Evolutionary conservation across 2,888 invertebrate species (phyloP), one percentile per base, ranked within the genome.

Genomic region (Pandemis heparana): DNA sequence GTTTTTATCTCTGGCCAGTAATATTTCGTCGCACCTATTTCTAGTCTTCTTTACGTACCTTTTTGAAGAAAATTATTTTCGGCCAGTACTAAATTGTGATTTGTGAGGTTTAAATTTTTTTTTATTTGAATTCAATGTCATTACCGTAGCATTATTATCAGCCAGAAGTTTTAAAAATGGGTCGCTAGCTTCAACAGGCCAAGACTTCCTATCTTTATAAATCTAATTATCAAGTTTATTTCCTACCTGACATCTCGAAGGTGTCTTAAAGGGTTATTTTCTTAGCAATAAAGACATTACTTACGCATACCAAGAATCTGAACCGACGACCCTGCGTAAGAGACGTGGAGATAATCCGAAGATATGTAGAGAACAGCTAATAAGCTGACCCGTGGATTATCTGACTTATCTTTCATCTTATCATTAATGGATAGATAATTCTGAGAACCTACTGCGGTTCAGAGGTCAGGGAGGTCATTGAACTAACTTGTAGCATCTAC

Each of bases 381-480:
- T 73, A 73, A 69, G 73, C 23, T 61, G 64, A 56, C 64, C 68
- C 53, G 12, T 56, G 12, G 56, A 5, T 56, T 56, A 56, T 56
- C 56, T 73, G 56, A 43, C 12, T 73, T 73, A 69, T 73, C 68
- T 43, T 12, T 66, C 23, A 67, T 72, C 68, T 73, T 69, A 69
- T 73, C 67, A 56, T 67, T 73, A 63, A 48, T 68, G 60, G 39
- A 51, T 59, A 64, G 72, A 67, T 69, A 69, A 69, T 63, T 67
- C 67, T 41, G 12, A 32, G 67, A 68, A 23, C 53, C n/a, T 14
- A 23, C 46, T 5, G 14, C 53, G 62, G 59, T 62, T 10, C 56
- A 53, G 53, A 62, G 66, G 43, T 48, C 48, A 23, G 23, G 56
- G 62, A 56, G n/a, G 48, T 48, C n/a, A 48, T n/a, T n/a, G n/a